Evolutionary conservation across 2,888 invertebrate genomes (phyloP), one percentile per base, ranked within the genome.

Genomic region (Anticlea derivata): DNA sequence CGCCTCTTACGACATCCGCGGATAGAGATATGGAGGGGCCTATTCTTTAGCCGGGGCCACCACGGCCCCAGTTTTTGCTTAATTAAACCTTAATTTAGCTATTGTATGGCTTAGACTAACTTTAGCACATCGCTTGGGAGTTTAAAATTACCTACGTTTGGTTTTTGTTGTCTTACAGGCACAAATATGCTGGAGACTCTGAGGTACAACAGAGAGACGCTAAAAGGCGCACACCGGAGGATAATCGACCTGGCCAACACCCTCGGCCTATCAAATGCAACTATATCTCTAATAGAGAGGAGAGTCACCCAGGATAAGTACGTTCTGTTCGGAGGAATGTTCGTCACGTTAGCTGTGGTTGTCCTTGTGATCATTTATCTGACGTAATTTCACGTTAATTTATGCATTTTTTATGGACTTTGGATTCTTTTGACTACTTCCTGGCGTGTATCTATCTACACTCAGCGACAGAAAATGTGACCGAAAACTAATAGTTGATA

Each of bases 231-330:
- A 0, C 96, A 96, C 58, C 93, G 94, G 65, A 93, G 96, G 56
- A 93, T 99, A 51, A 92, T 98, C 63, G 97, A 98, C 70, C 94
- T 99, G 77, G 97, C 97, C 6, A 98, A 97, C 81, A 97, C 96
- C 0, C 88, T 99, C 7, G 99, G 99, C 0, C 88, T 99, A 39
- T 98, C 98, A 5, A 98, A 98, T 78, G 97, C 98, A 5, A 98
- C 98, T 0, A 98, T 99, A 94, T 94, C 97, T 60, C 90, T 98
- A 27, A 98, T 99, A 64, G 98, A 99, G 74, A 92, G 95, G 45
- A 87, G 99, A 63, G 95, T 96, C 5, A 90, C 93, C 0, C 96
- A 98, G 75, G 99, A 99, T 81, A 97, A 97, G 80, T 95, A 95
- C 71, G 92, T 99, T 59, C 89, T 99, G 53, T 92, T 96, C 51